These are phyloP conservation scores for Kryphioiulus occultus DNA, from an alignment of 2,888 invertebrate species.

Conservation along the genomic window DNA sequence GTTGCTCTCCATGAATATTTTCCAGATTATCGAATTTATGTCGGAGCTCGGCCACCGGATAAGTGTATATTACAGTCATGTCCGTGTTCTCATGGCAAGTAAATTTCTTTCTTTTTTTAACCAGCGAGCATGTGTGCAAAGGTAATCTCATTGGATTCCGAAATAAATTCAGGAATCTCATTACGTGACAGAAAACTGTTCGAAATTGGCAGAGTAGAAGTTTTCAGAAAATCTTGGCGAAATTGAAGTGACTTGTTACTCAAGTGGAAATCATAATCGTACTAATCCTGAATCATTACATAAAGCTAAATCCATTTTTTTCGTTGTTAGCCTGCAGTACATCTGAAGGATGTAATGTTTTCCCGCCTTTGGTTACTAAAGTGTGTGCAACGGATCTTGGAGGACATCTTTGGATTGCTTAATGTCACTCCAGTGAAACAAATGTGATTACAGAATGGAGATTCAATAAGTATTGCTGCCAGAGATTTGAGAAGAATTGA, in stretches of 20 bases:
- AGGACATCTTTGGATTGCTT: not conserved
- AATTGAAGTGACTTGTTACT: too few relatives aligned
- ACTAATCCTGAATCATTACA: too few relatives aligned
- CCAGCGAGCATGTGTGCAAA: too few relatives aligned
- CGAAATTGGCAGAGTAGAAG: too few relatives aligned
- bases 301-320: not conserved
- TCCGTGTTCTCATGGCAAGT: not conserved
- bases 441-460: not conserved
- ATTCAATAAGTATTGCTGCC: too few relatives aligned
- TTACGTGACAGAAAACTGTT: too few relatives aligned
- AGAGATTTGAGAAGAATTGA: too few relatives aligned
- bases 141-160: too few relatives aligned
- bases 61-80: not conserved
- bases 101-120: too few relatives aligned
- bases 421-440: not conserved
- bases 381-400: not conserved
- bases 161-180: too few relatives aligned
- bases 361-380: not conserved
- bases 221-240: too few relatives aligned
- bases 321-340: not conserved
- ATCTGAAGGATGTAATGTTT: not conserved
- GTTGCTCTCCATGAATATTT: not conserved
- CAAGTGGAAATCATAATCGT: too few relatives aligned
- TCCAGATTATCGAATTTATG: not conserved
- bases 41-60: not conserved